Percentiles rank a stretch among this genome's conserved stretches.
Conservation (phyloP, 2,113 vertebrate species). For the Menidia beryllina region DNA sequence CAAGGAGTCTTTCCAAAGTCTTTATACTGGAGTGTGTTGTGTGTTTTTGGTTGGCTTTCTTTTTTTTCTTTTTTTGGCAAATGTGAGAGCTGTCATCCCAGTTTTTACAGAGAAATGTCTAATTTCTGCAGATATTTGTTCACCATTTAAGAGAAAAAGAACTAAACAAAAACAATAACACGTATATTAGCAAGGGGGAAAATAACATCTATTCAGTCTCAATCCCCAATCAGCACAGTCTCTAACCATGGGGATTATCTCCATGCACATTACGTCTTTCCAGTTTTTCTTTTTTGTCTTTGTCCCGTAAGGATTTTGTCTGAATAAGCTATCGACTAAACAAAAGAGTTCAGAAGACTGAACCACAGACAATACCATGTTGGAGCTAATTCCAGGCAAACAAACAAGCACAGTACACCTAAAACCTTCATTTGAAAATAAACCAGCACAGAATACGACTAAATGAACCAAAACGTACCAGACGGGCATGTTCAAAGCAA, state of each 20-base stretch:
- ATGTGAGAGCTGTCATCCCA: slow-evolving; percentile 33
- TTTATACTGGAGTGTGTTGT: slow-evolving; percentile 40
- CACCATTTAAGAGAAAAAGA: slow-evolving; percentile 62
- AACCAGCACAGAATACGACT: slow-evolving; percentile 44
- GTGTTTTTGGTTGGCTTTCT: slow-evolving; percentile 28
- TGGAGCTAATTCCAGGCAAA: slow-evolving; percentile 40
- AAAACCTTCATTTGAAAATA: slow-evolving; percentile 74
- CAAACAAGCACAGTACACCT: slow-evolving; percentile 33
- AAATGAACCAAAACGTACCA: slow-evolving; percentile 69
- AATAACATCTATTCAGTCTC: slow-evolving; percentile 69
- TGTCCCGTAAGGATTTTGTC: slow-evolving; percentile 30
- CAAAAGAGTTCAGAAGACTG: slow-evolving; percentile 25
- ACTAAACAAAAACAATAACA: slow-evolving; percentile 42
- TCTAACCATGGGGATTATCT: slow-evolving; percentile 37
- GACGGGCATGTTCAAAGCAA: slow-evolving; percentile 56
- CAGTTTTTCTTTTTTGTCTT: slow-evolving; percentile 42
- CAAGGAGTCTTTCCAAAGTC: slow-evolving; percentile 33
- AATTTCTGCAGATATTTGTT: slow-evolving; percentile 73
- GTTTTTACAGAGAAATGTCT: slow-evolving; percentile 39
- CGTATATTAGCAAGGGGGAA: slow-evolving; percentile 39
- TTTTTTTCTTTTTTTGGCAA: too few species aligned
- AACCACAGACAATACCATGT: slow-evolving; percentile 25
- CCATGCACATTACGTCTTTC: slow-evolving; percentile 7
- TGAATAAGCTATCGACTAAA: slow-evolving; percentile 34
- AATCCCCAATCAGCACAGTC: slow-evolving; percentile 44